These are phyloP conservation scores for Arenicola marina DNA, from an alignment of 2,888 invertebrate species.

Conservation along the genomic window DNA sequence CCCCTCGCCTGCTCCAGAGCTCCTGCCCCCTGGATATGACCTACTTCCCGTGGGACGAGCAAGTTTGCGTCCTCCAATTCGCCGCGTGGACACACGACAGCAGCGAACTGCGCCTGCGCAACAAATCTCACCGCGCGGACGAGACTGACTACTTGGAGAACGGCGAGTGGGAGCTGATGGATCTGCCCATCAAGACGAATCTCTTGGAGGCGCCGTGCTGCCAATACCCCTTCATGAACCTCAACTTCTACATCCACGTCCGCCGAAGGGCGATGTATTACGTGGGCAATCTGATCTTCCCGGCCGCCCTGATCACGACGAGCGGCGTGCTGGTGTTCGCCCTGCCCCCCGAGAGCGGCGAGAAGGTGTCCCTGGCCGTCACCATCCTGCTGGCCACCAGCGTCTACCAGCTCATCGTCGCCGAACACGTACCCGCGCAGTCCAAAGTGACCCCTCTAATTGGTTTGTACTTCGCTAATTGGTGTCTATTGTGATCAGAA, in stretches of 20 bases:
- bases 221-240: neutral
- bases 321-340: neutral
- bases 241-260: neutral
- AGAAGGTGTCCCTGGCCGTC: conserved; percentile 9
- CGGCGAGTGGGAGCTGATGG: conserved; percentile 9
- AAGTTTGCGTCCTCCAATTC: conserved; percentile 46
- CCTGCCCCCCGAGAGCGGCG: conserved; percentile 11
- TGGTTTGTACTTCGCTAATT: conserved; percentile 1
- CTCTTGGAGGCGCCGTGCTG: neutral
- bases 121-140: neutral
- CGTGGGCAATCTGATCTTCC: conserved; percentile 5
- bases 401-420: conserved; percentile 6
- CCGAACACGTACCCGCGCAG: conserved; percentile 5
- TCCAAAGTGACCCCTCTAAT: conserved; percentile 4
- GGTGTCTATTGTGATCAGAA: too few species aligned
- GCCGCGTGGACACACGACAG: conserved; percentile 55
- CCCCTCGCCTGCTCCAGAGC: conserved; percentile 66
- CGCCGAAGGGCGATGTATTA: conserved; percentile 1
- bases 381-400: conserved; percentile 6
- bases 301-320: neutral
- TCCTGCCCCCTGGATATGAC: conserved; percentile 66
- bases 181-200: neutral
- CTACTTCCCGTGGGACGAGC: conserved; percentile 67
- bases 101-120: conserved; percentile 38
- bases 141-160: neutral